Evolutionary conservation across 2,113 vertebrate genomes (phyloP), one percentile per base, ranked within the genome.

Genomic region (Helogale parvula): DNA sequence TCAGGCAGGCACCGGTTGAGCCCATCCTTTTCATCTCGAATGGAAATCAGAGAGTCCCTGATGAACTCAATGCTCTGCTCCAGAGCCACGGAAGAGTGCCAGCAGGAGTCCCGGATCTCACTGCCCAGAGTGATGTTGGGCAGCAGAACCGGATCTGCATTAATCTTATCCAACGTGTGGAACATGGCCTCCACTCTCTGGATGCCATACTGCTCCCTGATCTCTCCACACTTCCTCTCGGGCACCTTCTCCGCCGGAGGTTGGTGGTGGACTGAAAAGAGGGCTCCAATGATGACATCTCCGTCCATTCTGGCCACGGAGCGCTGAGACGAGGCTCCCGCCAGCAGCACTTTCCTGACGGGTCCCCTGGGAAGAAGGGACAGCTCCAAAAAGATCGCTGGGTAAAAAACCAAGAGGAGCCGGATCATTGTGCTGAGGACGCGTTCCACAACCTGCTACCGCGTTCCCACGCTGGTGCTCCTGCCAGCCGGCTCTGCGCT

Each of bases 21-120:
- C 7, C 99, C 99, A 8, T 99, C 99, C 97, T 99, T 99, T 63
- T 99, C 99, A 29, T 99, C 99, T 83, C 99, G 98, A 94, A 99
- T 99, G 74, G 99, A 99, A 97, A 99, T 99, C 89, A 99, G 99
- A 13, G 99, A 99, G 98, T 99, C 99, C 82, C 99, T 99, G 94
- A 99, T 99, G 97, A 99, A 99, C 98, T 99, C 99, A 47, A 99
- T 99, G 98, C 99, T 99, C 98, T 99, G 99, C 98, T 99, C 99
- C 98, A 99, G 98, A 84, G 99, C 99, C 90, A 99, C 99, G 0
- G 99, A 99, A 0, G 99, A 99, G 97, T 99, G 99, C 99, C 99
- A 99, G 98, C 99, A 99, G 45, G 99, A 99, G 98, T 99, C 99
- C 81, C 99, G 98, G 98, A 99, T 99, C 99, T 99, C 99, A 63